Conservation (phyloP, 2,113 vertebrate species). For the Pseudorasbora parva region DNA sequence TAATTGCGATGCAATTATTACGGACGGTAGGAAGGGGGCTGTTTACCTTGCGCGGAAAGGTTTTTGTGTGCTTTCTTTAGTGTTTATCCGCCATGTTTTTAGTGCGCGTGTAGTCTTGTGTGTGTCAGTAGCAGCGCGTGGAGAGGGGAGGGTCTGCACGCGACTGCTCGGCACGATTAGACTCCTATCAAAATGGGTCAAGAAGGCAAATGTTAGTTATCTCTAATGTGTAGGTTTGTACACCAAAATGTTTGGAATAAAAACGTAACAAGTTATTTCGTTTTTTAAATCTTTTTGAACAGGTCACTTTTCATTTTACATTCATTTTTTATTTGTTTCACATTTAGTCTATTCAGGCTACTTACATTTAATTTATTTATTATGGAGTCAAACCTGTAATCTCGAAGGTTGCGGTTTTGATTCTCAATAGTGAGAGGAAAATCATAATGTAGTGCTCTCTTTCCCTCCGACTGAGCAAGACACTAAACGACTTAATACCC, state of each 20-base stretch:
- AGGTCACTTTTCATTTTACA: too few relatives aligned
- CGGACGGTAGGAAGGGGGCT: constrained; percentile 51
- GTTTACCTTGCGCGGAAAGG: constrained; percentile 74
- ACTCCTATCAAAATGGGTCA: background rate
- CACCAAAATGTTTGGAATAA: background rate
- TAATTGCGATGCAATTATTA: background rate
- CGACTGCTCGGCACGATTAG: constrained; percentile 2
- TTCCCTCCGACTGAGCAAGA: too few relatives aligned
- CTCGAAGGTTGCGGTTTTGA: too few relatives aligned
- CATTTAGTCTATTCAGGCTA: too few relatives aligned
- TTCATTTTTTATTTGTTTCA: too few relatives aligned
- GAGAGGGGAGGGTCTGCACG: constrained; percentile 40
- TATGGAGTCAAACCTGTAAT: too few relatives aligned
- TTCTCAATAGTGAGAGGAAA: too few relatives aligned
- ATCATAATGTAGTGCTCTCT: too few relatives aligned
- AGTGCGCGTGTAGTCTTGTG: constrained; percentile 52
- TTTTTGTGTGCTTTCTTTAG: constrained; percentile 71
- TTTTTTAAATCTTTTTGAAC: background rate
- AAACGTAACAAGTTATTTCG: background rate
- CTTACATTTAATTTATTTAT: too few relatives aligned
- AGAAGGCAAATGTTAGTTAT: constrained; percentile 4
- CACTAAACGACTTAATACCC: too few relatives aligned
- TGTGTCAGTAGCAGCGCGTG: constrained; percentile 33
- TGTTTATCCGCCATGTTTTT: constrained; percentile 78
- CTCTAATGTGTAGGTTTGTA: background rate